phyloP scores from a whole-genome alignment of 2,113 vertebrate genomes.

The Dasyornis broadbenti region DNA sequence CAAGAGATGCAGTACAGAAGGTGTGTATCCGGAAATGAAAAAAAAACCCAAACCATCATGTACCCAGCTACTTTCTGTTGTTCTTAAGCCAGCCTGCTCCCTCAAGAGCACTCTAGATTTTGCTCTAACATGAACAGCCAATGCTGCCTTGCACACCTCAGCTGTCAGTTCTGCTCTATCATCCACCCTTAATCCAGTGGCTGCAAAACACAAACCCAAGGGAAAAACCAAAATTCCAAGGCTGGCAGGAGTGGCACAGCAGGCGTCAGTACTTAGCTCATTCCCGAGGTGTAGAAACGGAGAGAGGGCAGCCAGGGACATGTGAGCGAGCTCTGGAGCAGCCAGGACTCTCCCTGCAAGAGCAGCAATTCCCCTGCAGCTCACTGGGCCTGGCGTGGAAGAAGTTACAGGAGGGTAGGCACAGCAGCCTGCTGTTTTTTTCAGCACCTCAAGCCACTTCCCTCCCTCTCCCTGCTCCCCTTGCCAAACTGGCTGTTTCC shows the following conservation, averaged over 20 bases:
- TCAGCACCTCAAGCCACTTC: background rate
- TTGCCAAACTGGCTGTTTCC: background rate
- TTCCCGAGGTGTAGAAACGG: background rate
- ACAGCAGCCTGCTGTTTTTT: background rate
- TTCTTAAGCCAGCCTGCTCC: background rate
- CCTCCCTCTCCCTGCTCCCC: background rate
- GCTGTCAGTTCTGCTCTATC: background rate
- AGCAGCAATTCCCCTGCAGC: background rate
- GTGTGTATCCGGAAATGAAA: background rate
- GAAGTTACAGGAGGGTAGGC: background rate
- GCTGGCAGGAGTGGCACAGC: background rate
- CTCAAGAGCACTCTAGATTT: background rate
- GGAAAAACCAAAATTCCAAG: background rate
- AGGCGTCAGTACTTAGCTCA: background rate
- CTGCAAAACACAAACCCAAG: background rate
- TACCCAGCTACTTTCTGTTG: background rate
- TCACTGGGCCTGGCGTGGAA: background rate
- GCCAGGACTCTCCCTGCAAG: background rate
- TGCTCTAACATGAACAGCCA: accelerated
- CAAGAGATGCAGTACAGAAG: background rate
- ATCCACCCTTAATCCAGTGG: background rate
- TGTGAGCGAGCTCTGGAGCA: background rate
- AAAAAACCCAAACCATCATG: background rate
- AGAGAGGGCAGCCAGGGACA: background rate
- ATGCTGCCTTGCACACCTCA: background rate